Evolutionary conservation across 2,888 invertebrate species (phyloP).

Genomic region (Silvanus unidentatus): DNA sequence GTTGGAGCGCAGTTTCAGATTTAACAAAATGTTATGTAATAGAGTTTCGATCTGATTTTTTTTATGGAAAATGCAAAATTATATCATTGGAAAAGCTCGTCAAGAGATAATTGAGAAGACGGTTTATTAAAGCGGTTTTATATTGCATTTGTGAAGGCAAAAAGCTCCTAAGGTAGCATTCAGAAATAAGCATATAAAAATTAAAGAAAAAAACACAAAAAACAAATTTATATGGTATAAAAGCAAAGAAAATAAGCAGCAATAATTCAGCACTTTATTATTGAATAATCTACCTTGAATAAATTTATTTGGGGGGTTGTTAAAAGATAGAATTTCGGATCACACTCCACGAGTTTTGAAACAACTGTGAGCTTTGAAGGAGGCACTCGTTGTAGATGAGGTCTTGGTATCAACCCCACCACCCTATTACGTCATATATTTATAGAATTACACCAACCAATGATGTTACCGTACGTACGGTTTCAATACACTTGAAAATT

Average conservation of each 20-base stretch:
- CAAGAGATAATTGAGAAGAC: too few species aligned
- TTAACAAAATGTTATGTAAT: constrained; percentile 20
- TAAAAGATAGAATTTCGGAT: neutral
- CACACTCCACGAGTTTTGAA: constrained; percentile 41
- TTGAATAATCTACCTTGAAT: constrained; percentile 1
- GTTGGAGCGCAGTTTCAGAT: too few species aligned
- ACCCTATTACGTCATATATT: constrained; percentile 36
- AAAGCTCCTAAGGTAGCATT: constrained; percentile 2
- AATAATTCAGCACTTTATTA: neutral
- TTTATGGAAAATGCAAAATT: neutral
- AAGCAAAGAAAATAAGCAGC: neutral
- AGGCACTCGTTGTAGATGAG: constrained; percentile 35
- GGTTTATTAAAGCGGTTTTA: too few species aligned
- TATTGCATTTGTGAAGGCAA: too few species aligned
- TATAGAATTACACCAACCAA: constrained; percentile 35
- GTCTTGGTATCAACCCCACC: constrained; percentile 37
- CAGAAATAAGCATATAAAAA: neutral
- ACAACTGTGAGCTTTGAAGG: constrained; percentile 37
- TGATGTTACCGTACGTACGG: constrained; percentile 32
- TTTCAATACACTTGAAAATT: neutral
- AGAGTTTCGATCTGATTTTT: constrained; percentile 22
- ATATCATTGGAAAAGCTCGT: too few species aligned
- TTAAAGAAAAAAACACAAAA: constrained; percentile 3
- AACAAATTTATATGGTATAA: neutral
- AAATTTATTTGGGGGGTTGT: neutral